A percentile compares a stretch with the other conserved stretches of the same genome.
Evolutionary conservation across 2,113 vertebrate genomes (phyloP).

Genomic region (Ceratotherium simum): DNA sequence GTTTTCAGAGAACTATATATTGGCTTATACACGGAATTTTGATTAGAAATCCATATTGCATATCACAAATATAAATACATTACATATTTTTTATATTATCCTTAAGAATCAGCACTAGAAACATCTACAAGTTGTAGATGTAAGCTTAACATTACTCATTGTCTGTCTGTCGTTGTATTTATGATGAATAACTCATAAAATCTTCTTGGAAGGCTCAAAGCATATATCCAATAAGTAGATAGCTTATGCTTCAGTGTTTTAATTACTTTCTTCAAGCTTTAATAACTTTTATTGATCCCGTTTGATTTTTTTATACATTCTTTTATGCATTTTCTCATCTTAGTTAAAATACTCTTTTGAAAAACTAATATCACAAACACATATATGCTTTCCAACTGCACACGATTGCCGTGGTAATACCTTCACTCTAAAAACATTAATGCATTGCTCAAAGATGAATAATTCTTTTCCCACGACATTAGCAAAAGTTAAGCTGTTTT

Average conservation of each 20-base stretch:
- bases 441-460: not conserved
- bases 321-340: not conserved
- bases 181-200: slow-evolving; percentile 9
- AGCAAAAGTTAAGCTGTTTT: not conserved
- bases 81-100: not conserved
- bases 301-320: not conserved
- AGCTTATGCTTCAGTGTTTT: not conserved
- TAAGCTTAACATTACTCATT: not conserved
- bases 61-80: not conserved
- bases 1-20: not conserved
- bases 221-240: not conserved
- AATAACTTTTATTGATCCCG: not conserved
- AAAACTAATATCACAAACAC: not conserved
- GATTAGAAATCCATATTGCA: not conserved
- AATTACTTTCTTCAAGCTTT: not conserved
- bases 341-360: not conserved
- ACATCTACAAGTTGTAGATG: not conserved
- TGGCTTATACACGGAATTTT: not conserved
- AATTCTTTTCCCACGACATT: not conserved
- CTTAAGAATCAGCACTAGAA: slow-evolving; percentile 11
- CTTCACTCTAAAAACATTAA: not conserved
- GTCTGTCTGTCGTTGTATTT: not conserved
- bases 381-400: not conserved
- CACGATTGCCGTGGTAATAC: not conserved
- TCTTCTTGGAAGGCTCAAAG: not conserved